Conservation (phyloP, 2,888 invertebrate species). For the Volucella inflata region DNA sequence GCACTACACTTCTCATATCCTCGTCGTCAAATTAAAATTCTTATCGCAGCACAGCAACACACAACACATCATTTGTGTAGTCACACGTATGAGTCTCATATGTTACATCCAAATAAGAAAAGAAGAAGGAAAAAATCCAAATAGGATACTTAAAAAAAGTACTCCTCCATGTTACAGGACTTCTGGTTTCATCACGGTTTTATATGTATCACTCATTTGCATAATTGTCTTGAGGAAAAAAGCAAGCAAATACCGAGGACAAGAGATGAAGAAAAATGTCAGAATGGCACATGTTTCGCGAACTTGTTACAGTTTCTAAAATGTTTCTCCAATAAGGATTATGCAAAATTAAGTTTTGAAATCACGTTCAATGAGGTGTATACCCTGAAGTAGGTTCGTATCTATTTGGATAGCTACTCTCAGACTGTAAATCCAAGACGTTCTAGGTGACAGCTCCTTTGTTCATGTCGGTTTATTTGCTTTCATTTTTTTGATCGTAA, state of each 20-base stretch:
- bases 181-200: constrained; percentile 32
- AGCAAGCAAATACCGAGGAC: background rate
- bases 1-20: constrained; percentile 14
- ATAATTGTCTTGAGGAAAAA: constrained; percentile 44
- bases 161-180: constrained; percentile 28
- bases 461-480: constrained; percentile 3
- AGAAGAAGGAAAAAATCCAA: background rate
- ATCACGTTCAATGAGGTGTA: constrained; percentile 48
- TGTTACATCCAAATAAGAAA: constrained; percentile 10
- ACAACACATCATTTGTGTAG: constrained; percentile 39
- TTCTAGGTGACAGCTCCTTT: constrained; percentile 23
- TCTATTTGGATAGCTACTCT: background rate
- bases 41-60: constrained; percentile 49
- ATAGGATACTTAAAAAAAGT: background rate
- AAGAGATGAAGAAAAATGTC: constrained; percentile 13
- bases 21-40: constrained; percentile 55
- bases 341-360: constrained; percentile 55
- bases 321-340: constrained; percentile 39
- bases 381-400: constrained; percentile 29
- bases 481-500: constrained; percentile 38
- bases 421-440: background rate
- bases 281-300: constrained; percentile 41
- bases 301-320: constrained; percentile 37
- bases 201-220: constrained; percentile 50
- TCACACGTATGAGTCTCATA: constrained; percentile 38